Conservation (phyloP, 2,113 vertebrate genomes). For the Casuarius casuarius region DNA sequence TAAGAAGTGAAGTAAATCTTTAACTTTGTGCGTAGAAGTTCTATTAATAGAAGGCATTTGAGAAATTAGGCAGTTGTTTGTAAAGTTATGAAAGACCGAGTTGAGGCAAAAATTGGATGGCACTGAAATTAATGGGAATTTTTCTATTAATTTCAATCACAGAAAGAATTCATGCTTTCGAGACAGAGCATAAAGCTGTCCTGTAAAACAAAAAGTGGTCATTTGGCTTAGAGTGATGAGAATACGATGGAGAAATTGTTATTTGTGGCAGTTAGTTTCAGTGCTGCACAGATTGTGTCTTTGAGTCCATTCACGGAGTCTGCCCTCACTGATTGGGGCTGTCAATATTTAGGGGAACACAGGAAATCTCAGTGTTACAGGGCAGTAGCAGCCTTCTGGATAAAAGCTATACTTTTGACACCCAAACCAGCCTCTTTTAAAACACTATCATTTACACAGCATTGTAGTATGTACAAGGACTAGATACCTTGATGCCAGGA, state of each 20-base stretch:
- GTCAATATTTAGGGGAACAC: not conserved
- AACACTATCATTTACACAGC: not conserved
- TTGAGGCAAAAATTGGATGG: not conserved
- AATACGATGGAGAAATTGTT: accelerated
- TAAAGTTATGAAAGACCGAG: not conserved
- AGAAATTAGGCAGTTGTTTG: not conserved
- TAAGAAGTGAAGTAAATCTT: not conserved
- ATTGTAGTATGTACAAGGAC: accelerated
- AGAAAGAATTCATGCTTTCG: not conserved
- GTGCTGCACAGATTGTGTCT: not conserved
- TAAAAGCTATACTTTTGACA: not conserved
- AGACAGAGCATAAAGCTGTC: not conserved
- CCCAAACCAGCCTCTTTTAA: not conserved
- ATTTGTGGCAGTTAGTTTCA: not conserved
- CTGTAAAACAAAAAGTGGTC: not conserved
- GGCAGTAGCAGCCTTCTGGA: not conserved
- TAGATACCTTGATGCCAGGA: not conserved
- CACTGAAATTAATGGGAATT: not conserved
- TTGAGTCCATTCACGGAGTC: not conserved
- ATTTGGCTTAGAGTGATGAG: not conserved
- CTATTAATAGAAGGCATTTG: not conserved
- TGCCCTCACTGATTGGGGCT: accelerated
- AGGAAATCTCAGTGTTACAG: not conserved
- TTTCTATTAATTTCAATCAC: not conserved
- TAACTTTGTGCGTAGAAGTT: not conserved